Conservation (phyloP, 2,113 vertebrate species). For the Synodontis membranacea region DNA sequence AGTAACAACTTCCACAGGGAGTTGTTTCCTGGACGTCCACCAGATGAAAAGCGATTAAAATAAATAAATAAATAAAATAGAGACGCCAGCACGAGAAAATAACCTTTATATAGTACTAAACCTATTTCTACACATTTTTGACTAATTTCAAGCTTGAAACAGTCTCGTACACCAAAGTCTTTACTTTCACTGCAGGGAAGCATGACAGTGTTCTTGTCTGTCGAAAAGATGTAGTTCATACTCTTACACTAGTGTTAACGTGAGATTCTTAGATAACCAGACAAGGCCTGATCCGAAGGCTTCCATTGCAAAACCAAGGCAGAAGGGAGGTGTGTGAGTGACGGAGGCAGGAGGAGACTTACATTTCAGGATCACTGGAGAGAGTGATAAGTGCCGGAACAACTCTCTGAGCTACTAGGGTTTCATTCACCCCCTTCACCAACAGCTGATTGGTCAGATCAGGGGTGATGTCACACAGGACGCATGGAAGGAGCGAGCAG, state of each 20-base stretch:
- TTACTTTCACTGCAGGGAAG: background rate
- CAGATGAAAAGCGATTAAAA: no score
- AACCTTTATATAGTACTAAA: no score
- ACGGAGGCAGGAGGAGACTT: slow-evolving; percentile 85
- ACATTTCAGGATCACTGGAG: slow-evolving; percentile 99
- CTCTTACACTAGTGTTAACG: background rate
- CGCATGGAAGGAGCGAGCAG: slow-evolving; percentile 84
- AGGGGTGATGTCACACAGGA: slow-evolving; percentile 81
- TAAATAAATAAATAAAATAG: no score
- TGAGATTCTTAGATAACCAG: background rate
- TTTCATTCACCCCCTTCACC: slow-evolving; percentile 99
- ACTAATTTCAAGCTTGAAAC: no score
- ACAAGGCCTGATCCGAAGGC: background rate
- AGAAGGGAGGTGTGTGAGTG: slow-evolving; percentile 70
- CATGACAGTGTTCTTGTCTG: background rate
- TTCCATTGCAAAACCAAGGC: slow-evolving; percentile 66
- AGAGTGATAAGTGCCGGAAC: slow-evolving; percentile 99
- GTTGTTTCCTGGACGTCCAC: no score
- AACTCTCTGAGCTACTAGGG: slow-evolving; percentile 99
- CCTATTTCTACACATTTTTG: background rate
- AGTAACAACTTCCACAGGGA: no score
- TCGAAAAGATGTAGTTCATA: background rate
- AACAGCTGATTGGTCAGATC: slow-evolving; percentile 93
- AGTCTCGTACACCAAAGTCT: no score
- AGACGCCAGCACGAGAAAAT: no score